Conservation (phyloP, 1,140 invertebrate species). For the Portunus trituberculatus region DNA sequence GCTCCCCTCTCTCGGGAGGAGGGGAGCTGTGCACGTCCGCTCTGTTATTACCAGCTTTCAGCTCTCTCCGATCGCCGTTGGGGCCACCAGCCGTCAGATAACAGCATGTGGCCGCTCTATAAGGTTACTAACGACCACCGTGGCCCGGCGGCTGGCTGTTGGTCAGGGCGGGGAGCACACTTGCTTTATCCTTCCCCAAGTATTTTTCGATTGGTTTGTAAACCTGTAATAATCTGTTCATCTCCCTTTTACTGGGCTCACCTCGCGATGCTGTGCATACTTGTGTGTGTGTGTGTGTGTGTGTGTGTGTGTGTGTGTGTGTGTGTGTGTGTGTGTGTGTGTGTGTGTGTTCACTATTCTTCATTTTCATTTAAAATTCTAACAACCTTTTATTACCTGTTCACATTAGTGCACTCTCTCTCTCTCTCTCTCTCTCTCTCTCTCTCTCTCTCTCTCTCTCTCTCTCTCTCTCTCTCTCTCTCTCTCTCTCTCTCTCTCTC, state of each 20-base stretch:
- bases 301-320: slow-evolving; percentile 20
- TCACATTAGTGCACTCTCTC: not conserved
- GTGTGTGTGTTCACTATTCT: not conserved
- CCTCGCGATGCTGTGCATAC: not conserved
- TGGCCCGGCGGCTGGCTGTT: slow-evolving; percentile 34
- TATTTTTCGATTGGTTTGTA: not conserved
- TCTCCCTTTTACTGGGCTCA: not conserved
- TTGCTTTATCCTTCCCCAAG: not conserved
- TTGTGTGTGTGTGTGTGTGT: not conserved
- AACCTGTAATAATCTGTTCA: not conserved
- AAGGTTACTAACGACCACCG: slow-evolving; percentile 59
- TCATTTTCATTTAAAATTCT: no score
- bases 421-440: no score
- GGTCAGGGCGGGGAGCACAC: slow-evolving; percentile 17
- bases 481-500: no score
- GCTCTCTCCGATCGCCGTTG: slow-evolving; percentile 6
- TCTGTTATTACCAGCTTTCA: slow-evolving; percentile 50
- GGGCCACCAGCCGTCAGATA: slow-evolving; percentile 58
- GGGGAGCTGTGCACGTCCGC: slow-evolving; percentile 25
- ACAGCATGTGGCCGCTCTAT: slow-evolving; percentile 62
- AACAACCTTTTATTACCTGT: not conserved
- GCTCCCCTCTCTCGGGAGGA: not conserved
- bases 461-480: no score
- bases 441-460: not conserved
- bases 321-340: not conserved